Conservation (phyloP, 1,140 invertebrate species). For the Dreissena rostriformis region DNA sequence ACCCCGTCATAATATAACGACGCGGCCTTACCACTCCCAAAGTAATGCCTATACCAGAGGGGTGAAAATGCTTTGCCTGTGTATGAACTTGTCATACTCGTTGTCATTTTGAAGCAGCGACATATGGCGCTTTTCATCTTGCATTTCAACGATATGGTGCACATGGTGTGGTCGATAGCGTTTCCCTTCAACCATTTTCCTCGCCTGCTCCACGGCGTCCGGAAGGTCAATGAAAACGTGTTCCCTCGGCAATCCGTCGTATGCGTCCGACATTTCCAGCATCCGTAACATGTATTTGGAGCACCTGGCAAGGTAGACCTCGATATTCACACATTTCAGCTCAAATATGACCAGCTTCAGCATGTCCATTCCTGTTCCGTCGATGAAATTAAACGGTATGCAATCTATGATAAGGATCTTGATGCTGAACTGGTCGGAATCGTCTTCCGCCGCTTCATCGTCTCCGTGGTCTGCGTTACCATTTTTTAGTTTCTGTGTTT, state of each 20-base stretch:
- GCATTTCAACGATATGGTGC: conserved; percentile 21
- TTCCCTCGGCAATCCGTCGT: conserved; percentile 50
- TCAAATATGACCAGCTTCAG: conserved; percentile 65
- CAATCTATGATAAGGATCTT: conserved; percentile 76
- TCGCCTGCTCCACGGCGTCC: conserved; percentile 51
- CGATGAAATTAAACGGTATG: conserved; percentile 74
- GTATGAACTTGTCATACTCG: conserved; percentile 40
- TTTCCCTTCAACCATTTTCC: background rate
- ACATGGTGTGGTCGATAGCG: background rate
- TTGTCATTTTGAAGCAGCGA: background rate
- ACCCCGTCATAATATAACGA: no score
- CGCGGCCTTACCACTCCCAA: no score
- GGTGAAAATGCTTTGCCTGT: conserved; percentile 33
- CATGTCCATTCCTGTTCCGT: conserved; percentile 70
- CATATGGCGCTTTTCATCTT: conserved; percentile 1
- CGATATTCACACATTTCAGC: conserved; percentile 43
- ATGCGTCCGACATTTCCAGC: conserved; percentile 57
- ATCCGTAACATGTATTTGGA: conserved; percentile 45
- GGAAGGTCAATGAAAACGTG: conserved; percentile 57
- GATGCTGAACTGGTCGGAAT: conserved; percentile 25
- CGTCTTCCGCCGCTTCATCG: background rate
- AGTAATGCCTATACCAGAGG: background rate
- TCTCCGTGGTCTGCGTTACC: background rate
- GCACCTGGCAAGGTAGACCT: conserved; percentile 56
- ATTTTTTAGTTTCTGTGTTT: background rate